Evolutionary conservation across 2,888 invertebrate genomes (phyloP), one percentile per base, ranked within the genome.

Genomic region (Agonopterix alstromeriana): DNA sequence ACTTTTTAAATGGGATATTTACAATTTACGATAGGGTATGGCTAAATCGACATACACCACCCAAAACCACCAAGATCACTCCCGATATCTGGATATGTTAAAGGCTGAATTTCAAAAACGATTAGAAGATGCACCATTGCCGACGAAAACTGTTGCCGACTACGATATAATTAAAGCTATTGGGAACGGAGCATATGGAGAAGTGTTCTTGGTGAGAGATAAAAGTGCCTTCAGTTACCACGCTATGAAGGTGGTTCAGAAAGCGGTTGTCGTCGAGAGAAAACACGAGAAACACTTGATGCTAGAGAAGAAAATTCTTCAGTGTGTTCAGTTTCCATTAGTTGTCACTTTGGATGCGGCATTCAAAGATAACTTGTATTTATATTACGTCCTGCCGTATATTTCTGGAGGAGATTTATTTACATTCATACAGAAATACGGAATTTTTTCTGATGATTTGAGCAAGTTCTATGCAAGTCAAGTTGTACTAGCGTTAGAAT

Each of bases 211-310:
- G 48, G 91, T 91, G 35, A 90, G 90, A 77, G 91, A 95, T 62
- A 94, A 92, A 81, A 67, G 72, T 10, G 82, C 83, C 0, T 90
- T 91, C 8, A 82, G 84, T n/a, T 94, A 91, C 68, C 94, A 92
- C 73, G 98, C 98, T 3, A 94, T 97, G 90, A 98, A 98, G 88
- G 92, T 96, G 47, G 90, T 98, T 57, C 93, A 95, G 53, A 98
- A 98, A 82, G 90, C 90, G 46, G 91, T 94, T 70, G 93, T 98
- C 10, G 93, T 98, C n/a, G 94, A 95, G 77, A 91, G 93, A 65
- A 95, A 96, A 73, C 96, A 97, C 77, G 92, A 97, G n/a, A 92
- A 92, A 53, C 97, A 98, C 81, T 94, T 97, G 11, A 81, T 94
- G 63, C 93, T 95, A 65, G 99, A 99, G 80, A 97, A 97, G 73